Evolutionary conservation across 2,797 vertebrate species (phyloP).

Genomic region (Pampus argenteus): DNA sequence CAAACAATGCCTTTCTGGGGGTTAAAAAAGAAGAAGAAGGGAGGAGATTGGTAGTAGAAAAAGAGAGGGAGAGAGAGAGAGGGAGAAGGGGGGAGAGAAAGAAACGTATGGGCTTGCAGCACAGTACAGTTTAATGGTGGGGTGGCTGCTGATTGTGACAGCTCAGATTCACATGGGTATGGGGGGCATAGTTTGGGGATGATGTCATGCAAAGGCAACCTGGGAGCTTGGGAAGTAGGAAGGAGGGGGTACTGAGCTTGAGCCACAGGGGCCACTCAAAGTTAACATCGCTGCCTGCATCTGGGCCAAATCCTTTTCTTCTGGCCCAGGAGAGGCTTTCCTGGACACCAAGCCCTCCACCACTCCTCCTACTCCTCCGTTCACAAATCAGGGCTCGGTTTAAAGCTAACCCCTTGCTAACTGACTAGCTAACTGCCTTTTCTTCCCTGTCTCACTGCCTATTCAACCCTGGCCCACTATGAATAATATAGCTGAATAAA

Average conservation of each 20-base stretch:
- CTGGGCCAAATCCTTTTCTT: constrained; percentile 87
- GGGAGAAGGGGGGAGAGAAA: constrained; percentile 41
- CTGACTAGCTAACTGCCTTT: constrained; percentile 68
- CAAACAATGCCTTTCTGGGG: constrained; percentile 90
- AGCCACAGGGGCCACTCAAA: constrained; percentile 88
- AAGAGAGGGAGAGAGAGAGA: constrained; percentile 63
- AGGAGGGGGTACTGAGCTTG: constrained; percentile 76
- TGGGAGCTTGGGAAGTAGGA: constrained; percentile 89
- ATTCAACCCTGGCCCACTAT: constrained; percentile 53
- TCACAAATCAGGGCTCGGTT: constrained; percentile 70
- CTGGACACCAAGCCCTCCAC: constrained; percentile 66
- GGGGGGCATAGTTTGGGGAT: constrained; percentile 96
- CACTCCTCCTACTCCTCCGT: constrained; percentile 64
- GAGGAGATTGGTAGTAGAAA: constrained; percentile 81
- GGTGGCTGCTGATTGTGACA: constrained; percentile 88
- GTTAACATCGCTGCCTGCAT: constrained; percentile 89
- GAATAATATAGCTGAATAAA: constrained; percentile 48
- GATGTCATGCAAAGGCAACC: constrained; percentile 99
- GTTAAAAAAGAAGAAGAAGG: constrained; percentile 87
- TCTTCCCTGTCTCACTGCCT: constrained; percentile 47
- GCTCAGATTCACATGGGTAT: constrained; percentile 98
- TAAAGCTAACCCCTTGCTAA: constrained; percentile 72
- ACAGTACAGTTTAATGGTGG: constrained; percentile 91
- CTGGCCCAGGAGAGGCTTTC: constrained; percentile 76
- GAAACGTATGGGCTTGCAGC: constrained; percentile 91